phyloP scores from a whole-genome alignment of 2,888 invertebrate genomes.

The Drosophila quinaria region DNA sequence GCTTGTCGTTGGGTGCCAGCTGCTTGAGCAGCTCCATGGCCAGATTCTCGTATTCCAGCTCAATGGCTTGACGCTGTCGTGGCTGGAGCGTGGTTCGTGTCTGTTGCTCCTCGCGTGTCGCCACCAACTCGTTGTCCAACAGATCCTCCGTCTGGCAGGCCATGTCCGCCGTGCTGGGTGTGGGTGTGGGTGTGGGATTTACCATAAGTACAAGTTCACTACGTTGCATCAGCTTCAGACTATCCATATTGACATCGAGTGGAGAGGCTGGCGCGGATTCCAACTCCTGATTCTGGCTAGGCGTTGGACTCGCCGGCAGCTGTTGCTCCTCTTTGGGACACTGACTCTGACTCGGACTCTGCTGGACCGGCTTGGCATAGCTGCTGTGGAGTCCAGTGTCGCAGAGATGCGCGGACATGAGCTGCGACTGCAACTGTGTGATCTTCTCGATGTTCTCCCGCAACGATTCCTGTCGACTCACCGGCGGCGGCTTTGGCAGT shows the following conservation, averaged over 20 bases:
- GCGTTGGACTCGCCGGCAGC: conserved; percentile 21
- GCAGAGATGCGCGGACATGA: conserved; percentile 85
- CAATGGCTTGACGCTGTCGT: conserved; percentile 90
- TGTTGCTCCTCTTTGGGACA: conserved; percentile 11
- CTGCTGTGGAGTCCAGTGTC: conserved; percentile 70
- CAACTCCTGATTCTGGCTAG: conserved; percentile 24
- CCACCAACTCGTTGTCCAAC: conserved; percentile 79
- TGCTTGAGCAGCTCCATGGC: conserved; percentile 88
- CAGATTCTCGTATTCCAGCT: conserved; percentile 92
- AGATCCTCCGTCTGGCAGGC: conserved; percentile 87
- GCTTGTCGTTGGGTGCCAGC: conserved; percentile 88
- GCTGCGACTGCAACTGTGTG: conserved; percentile 85
- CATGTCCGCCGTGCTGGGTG: conserved; percentile 87
- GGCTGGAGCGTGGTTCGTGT: conserved; percentile 84
- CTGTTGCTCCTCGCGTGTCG: conserved; percentile 73
- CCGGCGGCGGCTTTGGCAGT: conserved; percentile 59
- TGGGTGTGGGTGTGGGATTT: conserved; percentile 85
- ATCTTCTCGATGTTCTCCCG: conserved; percentile 86
- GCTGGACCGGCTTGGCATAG: conserved; percentile 39
- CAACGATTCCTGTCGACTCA: conserved; percentile 84
- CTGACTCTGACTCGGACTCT: background rate
- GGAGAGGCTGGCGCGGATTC: conserved; percentile 51
- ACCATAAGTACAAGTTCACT: conserved; percentile 89
- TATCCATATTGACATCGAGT: conserved; percentile 75
- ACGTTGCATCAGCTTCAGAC: conserved; percentile 88